These are phyloP conservation scores for Netelia inedita DNA, from an alignment of 2,888 invertebrate species.

Conservation along the genomic window DNA sequence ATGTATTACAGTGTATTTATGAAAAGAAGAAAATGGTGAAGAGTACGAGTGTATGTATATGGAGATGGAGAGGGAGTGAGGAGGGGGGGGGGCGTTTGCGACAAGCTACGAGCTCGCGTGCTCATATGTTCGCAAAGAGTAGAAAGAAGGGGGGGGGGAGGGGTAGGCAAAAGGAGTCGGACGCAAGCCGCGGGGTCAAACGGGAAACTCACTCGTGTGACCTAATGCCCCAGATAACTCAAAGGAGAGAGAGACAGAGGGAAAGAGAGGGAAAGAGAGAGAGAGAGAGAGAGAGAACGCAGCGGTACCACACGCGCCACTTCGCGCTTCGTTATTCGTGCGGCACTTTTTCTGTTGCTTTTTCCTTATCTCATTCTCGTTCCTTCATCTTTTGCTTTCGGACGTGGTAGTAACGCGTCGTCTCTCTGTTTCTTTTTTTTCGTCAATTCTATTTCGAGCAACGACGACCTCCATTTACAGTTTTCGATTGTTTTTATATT, in stretches of 20 bases:
- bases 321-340: conserved; percentile 70
- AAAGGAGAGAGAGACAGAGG: neutral
- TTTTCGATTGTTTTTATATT: neutral
- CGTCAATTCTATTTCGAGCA: conserved; percentile 27
- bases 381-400: neutral
- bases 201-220: conserved; percentile 82
- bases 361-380: neutral
- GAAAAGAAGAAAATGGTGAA: neutral
- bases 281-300: conserved; percentile 54
- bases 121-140: conserved; percentile 26
- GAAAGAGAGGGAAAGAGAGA: conserved; percentile 25
- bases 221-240: conserved; percentile 81
- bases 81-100: conserved; percentile 48
- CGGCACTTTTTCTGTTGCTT: conserved; percentile 39
- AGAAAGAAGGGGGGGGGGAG: conserved; percentile 27
- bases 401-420: neutral
- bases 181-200: conserved; percentile 74
- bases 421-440: neutral
- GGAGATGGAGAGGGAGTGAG: neutral
- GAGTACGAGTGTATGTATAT: neutral
- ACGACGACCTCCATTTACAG: conserved; percentile 10
- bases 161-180: conserved; percentile 49
- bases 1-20: conserved; percentile 12
- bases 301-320: conserved; percentile 67
- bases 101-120: conserved; percentile 58